Evolutionary conservation across 1,140 invertebrate genomes (phyloP).

Genomic region (Cardiocondyla obscurior): DNA sequence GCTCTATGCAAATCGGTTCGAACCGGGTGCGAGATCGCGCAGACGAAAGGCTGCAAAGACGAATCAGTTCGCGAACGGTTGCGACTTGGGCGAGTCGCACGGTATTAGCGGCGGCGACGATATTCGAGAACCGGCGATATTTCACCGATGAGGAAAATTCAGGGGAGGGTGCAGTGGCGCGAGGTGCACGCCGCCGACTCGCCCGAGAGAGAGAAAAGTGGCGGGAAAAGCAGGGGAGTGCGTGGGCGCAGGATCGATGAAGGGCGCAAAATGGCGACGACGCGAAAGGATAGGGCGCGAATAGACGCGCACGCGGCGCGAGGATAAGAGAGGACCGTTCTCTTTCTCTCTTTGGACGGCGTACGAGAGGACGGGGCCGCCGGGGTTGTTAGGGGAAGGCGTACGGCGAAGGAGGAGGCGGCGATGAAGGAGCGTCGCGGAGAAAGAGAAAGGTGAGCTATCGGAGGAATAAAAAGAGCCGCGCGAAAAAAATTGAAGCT

Average conservation of each 20-base stretch:
- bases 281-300: constrained; percentile 53
- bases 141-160: not conserved
- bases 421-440: constrained; percentile 51
- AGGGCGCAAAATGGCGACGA: constrained; percentile 77
- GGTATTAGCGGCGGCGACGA: not conserved
- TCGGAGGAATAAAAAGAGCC: constrained; percentile 61
- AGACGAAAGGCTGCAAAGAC: constrained; percentile 14
- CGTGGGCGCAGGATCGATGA: constrained; percentile 80
- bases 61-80: constrained; percentile 64
- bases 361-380: not conserved
- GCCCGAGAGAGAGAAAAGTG: constrained; percentile 66
- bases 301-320: constrained; percentile 41
- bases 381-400: constrained; percentile 51
- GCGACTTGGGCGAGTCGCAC: constrained; percentile 23
- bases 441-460: constrained; percentile 68
- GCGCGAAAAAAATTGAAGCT: constrained; percentile 71
- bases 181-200: constrained; percentile 16
- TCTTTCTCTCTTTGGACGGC: not conserved
- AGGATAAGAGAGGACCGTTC: constrained; percentile 23
- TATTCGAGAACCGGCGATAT: constrained; percentile 13
- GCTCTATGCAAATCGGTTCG: constrained; percentile 82
- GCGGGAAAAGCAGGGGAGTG: constrained; percentile 76
- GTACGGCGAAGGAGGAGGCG: constrained; percentile 48
- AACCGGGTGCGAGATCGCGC: constrained; percentile 45
- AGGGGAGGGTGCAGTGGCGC: not conserved